phyloP scores from a whole-genome alignment of 2,888 invertebrate genomes.

The Branchipolynoe longqiensis region DNA sequence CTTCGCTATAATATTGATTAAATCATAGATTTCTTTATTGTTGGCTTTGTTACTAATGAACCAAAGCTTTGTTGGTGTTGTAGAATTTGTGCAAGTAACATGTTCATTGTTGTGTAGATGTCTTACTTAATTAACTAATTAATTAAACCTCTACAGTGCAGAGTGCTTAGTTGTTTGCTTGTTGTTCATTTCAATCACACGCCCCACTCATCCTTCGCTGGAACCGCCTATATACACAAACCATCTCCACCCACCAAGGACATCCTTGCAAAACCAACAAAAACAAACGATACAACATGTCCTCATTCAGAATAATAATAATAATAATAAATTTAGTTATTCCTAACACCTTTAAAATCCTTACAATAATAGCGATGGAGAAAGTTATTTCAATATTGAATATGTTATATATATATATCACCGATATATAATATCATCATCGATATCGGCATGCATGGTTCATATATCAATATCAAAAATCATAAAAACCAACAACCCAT shows the following conservation, averaged over 20 bases:
- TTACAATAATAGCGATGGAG: conserved; percentile 21
- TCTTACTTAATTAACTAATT: too few species aligned
- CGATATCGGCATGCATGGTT: not conserved
- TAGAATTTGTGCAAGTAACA: too few species aligned
- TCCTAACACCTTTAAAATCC: not conserved
- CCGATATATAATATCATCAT: not conserved
- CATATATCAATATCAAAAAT: conserved; percentile 44
- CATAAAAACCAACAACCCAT: conserved; percentile 46
- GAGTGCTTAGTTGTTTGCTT: not conserved
- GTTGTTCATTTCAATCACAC: not conserved
- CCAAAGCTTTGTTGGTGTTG: too few species aligned
- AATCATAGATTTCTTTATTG: too few species aligned
- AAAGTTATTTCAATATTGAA: too few species aligned
- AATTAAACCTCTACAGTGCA: too few species aligned
- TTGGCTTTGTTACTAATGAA: too few species aligned
- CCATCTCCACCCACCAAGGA: conserved; percentile 24
- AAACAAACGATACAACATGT: conserved; percentile 50
- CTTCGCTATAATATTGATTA: not conserved
- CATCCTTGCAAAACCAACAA: conserved; percentile 48
- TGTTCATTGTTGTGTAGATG: too few species aligned
- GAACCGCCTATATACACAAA: conserved; percentile 26
- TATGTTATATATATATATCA: too few species aligned
- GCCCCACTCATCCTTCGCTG: not conserved
- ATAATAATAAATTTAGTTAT: not conserved
- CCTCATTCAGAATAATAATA: conserved; percentile 10